A percentile compares a stretch with the other conserved stretches of the same genome.
Conservation (phyloP, 1,140 invertebrate species). For the Ceratina calcarata region DNA sequence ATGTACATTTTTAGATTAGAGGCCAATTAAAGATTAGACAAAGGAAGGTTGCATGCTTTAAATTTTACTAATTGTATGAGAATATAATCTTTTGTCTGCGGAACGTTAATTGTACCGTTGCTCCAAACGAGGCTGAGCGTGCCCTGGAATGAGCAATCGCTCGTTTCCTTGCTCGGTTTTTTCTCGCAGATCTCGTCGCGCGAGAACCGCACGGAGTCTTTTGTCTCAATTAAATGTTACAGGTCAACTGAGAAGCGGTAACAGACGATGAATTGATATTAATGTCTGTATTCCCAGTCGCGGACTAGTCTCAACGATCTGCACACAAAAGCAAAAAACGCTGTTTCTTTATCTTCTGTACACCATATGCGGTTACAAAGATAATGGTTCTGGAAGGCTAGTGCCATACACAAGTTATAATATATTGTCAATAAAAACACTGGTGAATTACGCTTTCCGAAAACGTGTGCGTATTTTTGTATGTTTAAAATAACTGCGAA, state of each 20-base stretch:
- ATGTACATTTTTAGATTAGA: too few relatives aligned
- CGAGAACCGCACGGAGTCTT: slow-evolving; percentile 6
- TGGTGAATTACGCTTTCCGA: neutral
- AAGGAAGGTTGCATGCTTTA: neutral
- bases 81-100: neutral
- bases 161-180: neutral
- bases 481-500: neutral
- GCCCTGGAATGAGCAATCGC: neutral
- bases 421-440: neutral
- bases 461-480: neutral
- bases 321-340: neutral
- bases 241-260: slow-evolving; percentile 35
- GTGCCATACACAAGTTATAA: neutral
- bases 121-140: slow-evolving; percentile 1
- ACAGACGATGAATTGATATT: slow-evolving; percentile 47
- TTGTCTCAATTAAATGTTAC: slow-evolving; percentile 17
- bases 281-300: slow-evolving; percentile 22
- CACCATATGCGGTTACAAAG: slow-evolving; percentile 1
- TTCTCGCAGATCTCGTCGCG: neutral
- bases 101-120: slow-evolving; percentile 50
- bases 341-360: slow-evolving; percentile 12
- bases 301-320: neutral
- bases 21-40: too few relatives aligned
- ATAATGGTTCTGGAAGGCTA: neutral
- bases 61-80: slow-evolving; percentile 30